Percentiles rank a stretch among this genome's conserved stretches.
These are phyloP conservation scores for Delphinapterus leucas DNA, from an alignment of 2,113 vertebrate genomes.

Conservation along the genomic window DNA sequence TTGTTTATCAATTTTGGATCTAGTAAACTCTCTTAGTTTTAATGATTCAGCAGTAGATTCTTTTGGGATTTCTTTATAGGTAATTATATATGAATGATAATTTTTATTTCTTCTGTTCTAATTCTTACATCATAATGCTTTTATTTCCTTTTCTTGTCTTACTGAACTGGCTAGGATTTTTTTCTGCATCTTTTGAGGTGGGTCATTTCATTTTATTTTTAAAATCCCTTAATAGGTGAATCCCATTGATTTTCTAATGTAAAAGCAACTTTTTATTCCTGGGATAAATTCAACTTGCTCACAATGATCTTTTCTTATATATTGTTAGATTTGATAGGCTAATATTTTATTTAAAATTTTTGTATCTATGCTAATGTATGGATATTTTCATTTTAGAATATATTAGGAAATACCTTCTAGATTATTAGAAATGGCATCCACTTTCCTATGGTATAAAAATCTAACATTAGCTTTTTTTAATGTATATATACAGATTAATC, in stretches of 20 bases:
- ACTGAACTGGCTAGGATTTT: constrained; percentile 60
- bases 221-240: constrained; percentile 1
- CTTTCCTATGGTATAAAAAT: constrained; percentile 13
- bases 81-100: neutral
- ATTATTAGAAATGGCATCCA: neutral
- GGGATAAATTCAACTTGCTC: neutral
- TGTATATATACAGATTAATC: constrained; percentile 84
- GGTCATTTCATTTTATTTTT: constrained; percentile 58
- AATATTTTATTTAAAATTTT: constrained; percentile 9
- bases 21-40: neutral
- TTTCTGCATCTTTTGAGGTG: constrained; percentile 62
- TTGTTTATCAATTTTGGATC: neutral
- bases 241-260: constrained; percentile 36
- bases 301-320: neutral
- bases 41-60: neutral
- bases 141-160: constrained; percentile 54
- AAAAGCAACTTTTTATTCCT: constrained; percentile 1
- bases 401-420: neutral
- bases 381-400: constrained; percentile 18
- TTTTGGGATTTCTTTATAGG: neutral
- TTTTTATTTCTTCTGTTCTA: constrained; percentile 18
- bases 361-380: neutral
- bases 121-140: constrained; percentile 42
- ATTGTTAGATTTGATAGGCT: neutral
- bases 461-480: constrained; percentile 39